A percentile compares a stretch with the other conserved stretches of the same genome.
Conservation (phyloP, 2,113 vertebrate species). For the Mastomys natalensis region DNA sequence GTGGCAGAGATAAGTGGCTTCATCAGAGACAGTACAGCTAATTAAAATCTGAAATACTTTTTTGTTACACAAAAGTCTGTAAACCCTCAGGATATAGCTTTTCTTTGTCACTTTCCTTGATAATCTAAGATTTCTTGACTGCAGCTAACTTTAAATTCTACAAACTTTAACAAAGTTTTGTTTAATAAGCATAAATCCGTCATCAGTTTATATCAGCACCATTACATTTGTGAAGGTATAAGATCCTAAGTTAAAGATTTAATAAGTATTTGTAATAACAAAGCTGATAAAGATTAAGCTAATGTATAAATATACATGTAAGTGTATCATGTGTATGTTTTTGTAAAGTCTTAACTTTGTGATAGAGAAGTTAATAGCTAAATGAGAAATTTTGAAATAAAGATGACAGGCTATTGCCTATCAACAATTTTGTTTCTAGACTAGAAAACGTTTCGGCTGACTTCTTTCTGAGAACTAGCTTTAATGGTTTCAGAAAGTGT, state of each 20-base stretch:
- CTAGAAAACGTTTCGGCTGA: background rate
- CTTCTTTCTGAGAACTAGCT: background rate
- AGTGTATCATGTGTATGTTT: background rate
- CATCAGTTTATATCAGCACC: background rate
- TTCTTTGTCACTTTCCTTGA: background rate
- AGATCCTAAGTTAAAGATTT: constrained; percentile 5
- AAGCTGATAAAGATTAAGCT: background rate
- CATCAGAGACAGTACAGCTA: background rate
- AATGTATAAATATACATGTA: background rate
- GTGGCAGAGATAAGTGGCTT: background rate
- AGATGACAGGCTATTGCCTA: background rate
- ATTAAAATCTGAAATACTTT: background rate
- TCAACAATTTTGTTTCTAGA: constrained; percentile 25
- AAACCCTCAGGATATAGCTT: background rate
- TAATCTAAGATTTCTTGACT: background rate
- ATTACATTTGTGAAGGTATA: background rate
- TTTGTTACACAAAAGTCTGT: background rate
- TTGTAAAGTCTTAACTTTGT: background rate
- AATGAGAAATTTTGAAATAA: background rate
- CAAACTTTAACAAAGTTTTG: background rate
- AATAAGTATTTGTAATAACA: background rate
- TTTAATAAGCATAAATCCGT: background rate
- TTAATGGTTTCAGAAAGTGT: background rate
- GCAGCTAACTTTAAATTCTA: background rate
- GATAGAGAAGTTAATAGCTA: background rate